phyloP scores from a whole-genome alignment of 1,140 invertebrate genomes.

The Drosophila suzukii region DNA sequence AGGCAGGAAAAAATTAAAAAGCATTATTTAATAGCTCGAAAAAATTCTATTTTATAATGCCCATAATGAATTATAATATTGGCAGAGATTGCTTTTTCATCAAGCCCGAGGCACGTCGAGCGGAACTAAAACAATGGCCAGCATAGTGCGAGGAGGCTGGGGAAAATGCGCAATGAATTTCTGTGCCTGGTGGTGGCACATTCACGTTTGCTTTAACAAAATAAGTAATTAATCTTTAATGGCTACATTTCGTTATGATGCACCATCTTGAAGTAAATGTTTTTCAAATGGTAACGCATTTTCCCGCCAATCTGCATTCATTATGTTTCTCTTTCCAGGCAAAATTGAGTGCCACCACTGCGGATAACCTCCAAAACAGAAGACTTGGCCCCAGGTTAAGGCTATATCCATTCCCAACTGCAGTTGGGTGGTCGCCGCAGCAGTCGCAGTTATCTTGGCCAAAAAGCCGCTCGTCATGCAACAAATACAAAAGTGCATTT shows the following conservation, averaged over 20 bases:
- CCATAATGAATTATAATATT: conserved; percentile 46
- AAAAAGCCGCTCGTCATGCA: conserved; percentile 54
- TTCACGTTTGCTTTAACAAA: too few species aligned
- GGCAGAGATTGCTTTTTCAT: conserved; percentile 41
- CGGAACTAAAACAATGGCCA: conserved; percentile 44
- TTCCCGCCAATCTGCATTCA: not conserved
- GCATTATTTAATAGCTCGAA: conserved; percentile 60
- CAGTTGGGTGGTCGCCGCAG: conserved; percentile 29
- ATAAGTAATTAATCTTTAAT: not conserved
- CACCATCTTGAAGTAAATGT: not conserved
- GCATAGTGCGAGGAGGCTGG: conserved; percentile 6
- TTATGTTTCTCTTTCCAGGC: not conserved
- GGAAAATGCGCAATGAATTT: not conserved
- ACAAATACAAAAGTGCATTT: conserved; percentile 63
- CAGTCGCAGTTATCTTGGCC: conserved; percentile 24
- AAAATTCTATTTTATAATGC: conserved; percentile 55
- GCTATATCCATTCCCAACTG: conserved; percentile 21
- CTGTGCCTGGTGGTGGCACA: not conserved
- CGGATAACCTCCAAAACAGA: conserved; percentile 30
- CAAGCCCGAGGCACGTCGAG: conserved; percentile 11
- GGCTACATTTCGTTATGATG: not conserved
- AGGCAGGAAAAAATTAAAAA: conserved; percentile 68
- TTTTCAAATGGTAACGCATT: not conserved
- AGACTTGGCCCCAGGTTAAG: conserved; percentile 32
- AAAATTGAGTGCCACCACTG: not conserved